Evolutionary conservation across 2,888 invertebrate species (phyloP), one percentile per base, ranked within the genome.

Genomic region (Troglohyphantes excavatus): DNA sequence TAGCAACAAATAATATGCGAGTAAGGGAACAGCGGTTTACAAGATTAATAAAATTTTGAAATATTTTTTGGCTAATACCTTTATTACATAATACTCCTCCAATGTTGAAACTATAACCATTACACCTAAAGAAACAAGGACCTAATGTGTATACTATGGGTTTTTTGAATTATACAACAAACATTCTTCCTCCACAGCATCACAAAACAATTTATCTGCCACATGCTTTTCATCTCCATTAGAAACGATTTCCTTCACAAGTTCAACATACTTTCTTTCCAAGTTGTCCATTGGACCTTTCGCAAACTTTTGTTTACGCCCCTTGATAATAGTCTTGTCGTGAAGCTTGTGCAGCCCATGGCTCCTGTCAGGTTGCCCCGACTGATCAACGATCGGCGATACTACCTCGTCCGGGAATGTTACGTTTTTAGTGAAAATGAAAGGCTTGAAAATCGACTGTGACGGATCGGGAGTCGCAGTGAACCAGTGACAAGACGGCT

Each of bases 391-490:
- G 11, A 91, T 87, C 3, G 95, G 95, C 90, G 96, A 95, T 91
- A 94, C 93, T 0, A 96, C 96, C 92, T 95, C 94, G 61, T 95
- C 94, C 0, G 96, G 96, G 81, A 96, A 95, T 82, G 94, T 93
- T 2, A 95, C 95, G 91, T 95, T 95, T 1, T 95, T 95, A 21
- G 96, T 95, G 92, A 94, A 94, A 78, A 94, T 92, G 90, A 97
- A 97, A 2, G 97, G 97, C 93, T 97, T 97, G 94, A 96, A 97
- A 33, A 96, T 95, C 0, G 97, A 97, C 91, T 95, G 94, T 81
- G 94, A 94, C 0, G 97, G 96, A 93, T 97, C 96, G 0, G 96
- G 96, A 0, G 97, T 97, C 0, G 95, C 97, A 0, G 97, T 97
- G 93, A 97, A 96, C 96, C 96, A 97, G 93, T 97, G 97, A 72